phyloP scores from a whole-genome alignment of 2,113 vertebrate species.

The Aphyosemion australe region DNA sequence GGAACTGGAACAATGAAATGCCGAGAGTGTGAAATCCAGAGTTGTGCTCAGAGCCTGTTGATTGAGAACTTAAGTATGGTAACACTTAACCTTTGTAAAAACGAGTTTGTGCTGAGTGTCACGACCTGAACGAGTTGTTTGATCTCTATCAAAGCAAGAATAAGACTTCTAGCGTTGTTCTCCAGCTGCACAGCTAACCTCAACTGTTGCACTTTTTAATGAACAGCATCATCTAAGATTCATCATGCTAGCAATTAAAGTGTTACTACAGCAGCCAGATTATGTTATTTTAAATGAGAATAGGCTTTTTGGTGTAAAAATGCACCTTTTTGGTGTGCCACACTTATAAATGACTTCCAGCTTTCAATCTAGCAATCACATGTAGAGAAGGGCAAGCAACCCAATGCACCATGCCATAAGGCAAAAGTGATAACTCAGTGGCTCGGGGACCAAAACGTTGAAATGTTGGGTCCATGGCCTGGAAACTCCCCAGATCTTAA shows the following conservation, averaged over 20 bases:
- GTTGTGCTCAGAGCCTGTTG: slow-evolving; percentile 6
- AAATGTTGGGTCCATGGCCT: no score
- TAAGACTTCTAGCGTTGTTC: slow-evolving; percentile 22
- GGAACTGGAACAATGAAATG: slow-evolving; percentile 9
- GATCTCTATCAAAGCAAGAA: slow-evolving; percentile 32
- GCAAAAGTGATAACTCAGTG: no score
- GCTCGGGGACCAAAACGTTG: no score
- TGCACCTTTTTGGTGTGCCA: no score
- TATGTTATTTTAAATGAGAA: not conserved
- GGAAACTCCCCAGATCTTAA: no score
- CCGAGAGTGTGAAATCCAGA: slow-evolving; percentile 8
- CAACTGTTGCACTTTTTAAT: slow-evolving; percentile 18
- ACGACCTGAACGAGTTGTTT: slow-evolving; percentile 26
- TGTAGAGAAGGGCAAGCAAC: no score
- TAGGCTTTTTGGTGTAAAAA: no score
- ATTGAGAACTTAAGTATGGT: slow-evolving; percentile 28
- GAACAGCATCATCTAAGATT: slow-evolving; percentile 13
- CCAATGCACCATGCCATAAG: no score
- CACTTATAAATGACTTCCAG: no score
- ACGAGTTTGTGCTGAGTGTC: slow-evolving; percentile 29
- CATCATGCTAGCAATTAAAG: not conserved
- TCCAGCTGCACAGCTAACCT: not conserved
- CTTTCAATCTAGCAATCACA: no score
- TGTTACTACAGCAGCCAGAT: slow-evolving; percentile 4
- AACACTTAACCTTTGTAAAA: slow-evolving; percentile 44